These are phyloP conservation scores for Asarcornis scutulata DNA, from an alignment of 2,113 vertebrate species.

Conservation along the genomic window DNA sequence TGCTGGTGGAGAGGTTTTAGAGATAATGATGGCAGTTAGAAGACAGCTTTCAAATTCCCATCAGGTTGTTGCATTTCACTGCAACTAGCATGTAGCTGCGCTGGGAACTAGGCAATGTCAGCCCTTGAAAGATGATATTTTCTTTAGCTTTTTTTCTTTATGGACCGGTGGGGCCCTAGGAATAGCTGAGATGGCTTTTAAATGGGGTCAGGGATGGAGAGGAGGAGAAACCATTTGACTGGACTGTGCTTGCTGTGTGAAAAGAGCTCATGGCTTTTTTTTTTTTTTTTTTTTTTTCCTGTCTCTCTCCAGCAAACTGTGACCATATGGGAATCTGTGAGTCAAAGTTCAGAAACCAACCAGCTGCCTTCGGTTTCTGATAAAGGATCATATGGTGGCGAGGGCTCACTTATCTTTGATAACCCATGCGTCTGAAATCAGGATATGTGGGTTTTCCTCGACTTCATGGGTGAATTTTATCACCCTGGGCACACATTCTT, in stretches of 20 bases:
- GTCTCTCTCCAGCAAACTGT: constrained; percentile 45
- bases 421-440: constrained; percentile 55
- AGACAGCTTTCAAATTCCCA: constrained; percentile 40
- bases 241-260: neutral
- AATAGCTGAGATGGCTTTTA: constrained; percentile 31
- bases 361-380: constrained; percentile 76
- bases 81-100: neutral
- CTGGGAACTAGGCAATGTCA: constrained; percentile 33
- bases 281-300: neutral
- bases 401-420: constrained; percentile 59
- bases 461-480: constrained; percentile 46
- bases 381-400: constrained; percentile 62
- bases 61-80: constrained; percentile 53
- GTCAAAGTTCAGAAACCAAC: constrained; percentile 66
- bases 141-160: constrained; percentile 48
- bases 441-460: constrained; percentile 47
- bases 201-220: neutral
- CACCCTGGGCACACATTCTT: constrained; percentile 43
- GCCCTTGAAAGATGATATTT: constrained; percentile 29
- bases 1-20: constrained; percentile 51
- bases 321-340: constrained; percentile 66
- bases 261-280: neutral
- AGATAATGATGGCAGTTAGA: constrained; percentile 50
- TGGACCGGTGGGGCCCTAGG: neutral
- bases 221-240: constrained; percentile 7